Evolutionary conservation across 2,797 vertebrate genomes (phyloP), one percentile per base, ranked within the genome.

Genomic region (Macropodus opercularis): DNA sequence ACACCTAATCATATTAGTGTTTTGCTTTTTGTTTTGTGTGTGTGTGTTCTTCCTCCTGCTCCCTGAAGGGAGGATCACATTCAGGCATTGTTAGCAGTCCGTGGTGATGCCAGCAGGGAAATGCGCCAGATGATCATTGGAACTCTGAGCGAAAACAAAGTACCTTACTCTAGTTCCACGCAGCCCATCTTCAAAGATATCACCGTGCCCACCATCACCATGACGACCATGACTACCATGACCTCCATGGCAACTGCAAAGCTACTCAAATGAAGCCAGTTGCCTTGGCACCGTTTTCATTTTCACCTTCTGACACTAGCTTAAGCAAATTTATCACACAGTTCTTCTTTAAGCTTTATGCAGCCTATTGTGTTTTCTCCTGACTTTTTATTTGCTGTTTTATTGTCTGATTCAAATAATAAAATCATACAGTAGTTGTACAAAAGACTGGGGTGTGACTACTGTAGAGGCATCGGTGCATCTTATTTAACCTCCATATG

Each of bases 101-200:
- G 97, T 0, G 98, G 98, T 0, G 98, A 99, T 3, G 94, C 96
- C 85, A 97, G 93, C 87, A 93, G 95, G 31, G 98, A 99, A 22
- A 97, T 97, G 95, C 94, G 95, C 18, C 96, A 98, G 84, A 98
- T 92, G 59, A 98, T 99, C 82, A 95, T 98, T 2, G 97, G 98
- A 72, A 97, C 94, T 0, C 90, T 99, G 72, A 96, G 94, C 31
- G 96, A 98, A 89, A 94, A 87, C 73, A 95, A 95, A 61, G 85
- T 94, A 0, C 88, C 94, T 8, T 83, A 90, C 0, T 88, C 88
- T 23, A 89, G 90, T 15, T 86, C 88, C 77, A 90, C 92, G 0
- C 93, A 93, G 79, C 94, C 96, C 71, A 88, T 98, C 78, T 99
- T 98, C 85, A 96, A 85, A 83, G 96, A 98, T 75, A 98, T 99